Evolutionary conservation across 2,888 invertebrate species (phyloP), one percentile per base, ranked within the genome.

Genomic region (Rhagium mordax): DNA sequence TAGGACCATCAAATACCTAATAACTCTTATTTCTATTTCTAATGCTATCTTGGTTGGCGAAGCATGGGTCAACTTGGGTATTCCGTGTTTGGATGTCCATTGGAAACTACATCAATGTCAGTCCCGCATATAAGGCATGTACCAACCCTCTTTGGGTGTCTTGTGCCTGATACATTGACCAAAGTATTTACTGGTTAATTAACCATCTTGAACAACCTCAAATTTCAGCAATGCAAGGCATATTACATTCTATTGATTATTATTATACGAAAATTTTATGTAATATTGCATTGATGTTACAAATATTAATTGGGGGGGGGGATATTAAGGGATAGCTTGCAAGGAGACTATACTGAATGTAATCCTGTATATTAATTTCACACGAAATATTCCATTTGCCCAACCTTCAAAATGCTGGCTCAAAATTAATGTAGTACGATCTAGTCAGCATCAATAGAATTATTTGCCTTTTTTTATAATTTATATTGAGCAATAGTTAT

Each of bases 391-490:
- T 75, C 77, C 70, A 76, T 79, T 78, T 79, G 78, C 69, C 79
- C 79, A 79, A 79, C 78, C 75, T 79, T 76, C 73, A 70, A 77
- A 79, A 79, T 83, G 84, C 85, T 85, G 84, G 83, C 85, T 84
- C 82, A 84, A 82, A 75, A 83, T 84, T 83, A 84, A 83, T 84
- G 83, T 85, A 83, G 82, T 82, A 84, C 81, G 82, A 81, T 85
- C 85, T 85, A 85, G 85, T 85, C 85, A 83, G 83, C 84, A 82
- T 82, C 78, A 78, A 81, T 82, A 80, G 78, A 66, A 59, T 68
- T 68, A 62, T 68, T 62, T 72, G 55, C 49, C 16, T 53, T 51
- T 53, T 51, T 51, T 29, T 65, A 51, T 65, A 51, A 49, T 53
- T 65, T 27, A 48, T 61, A 48, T 48, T 61, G 29, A 53, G 29